Conservation (phyloP, 1,140 invertebrate genomes). For the Hyposmocoma kahamanoa region DNA sequence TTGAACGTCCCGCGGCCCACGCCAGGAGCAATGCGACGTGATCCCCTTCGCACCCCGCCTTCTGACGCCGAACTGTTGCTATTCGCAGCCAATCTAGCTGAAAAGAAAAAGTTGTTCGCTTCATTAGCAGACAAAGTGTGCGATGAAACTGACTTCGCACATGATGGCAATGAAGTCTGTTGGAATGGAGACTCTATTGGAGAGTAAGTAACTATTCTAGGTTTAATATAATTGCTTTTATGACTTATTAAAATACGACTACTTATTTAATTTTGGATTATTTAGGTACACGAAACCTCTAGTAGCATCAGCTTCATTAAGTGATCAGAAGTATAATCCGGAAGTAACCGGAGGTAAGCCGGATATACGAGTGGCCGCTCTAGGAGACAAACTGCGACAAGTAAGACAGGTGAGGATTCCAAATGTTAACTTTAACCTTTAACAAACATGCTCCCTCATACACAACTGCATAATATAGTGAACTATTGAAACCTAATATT, state of each 20-base stretch:
- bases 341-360: slow-evolving; percentile 38
- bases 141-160: slow-evolving; percentile 75
- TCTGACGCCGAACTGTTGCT: slow-evolving; percentile 76
- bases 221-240: neutral
- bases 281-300: slow-evolving; percentile 63
- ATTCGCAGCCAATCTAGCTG: slow-evolving; percentile 78
- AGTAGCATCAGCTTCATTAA: slow-evolving; percentile 51
- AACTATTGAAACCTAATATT: no score
- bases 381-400: slow-evolving; percentile 58
- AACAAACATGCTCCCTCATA: no score
- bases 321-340: slow-evolving; percentile 66
- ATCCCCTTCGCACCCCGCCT: slow-evolving; percentile 51
- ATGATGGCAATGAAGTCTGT: slow-evolving; percentile 76
- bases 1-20: slow-evolving; percentile 28
- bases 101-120: slow-evolving; percentile 80
- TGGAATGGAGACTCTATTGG: slow-evolving; percentile 85
- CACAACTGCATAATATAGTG: no score
- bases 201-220: slow-evolving; percentile 80
- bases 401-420: slow-evolving; percentile 50
- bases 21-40: slow-evolving; percentile 32
- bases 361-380: slow-evolving; percentile 43
- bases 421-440: no score
- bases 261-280: neutral
- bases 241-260: neutral
- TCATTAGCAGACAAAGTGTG: slow-evolving; percentile 81